Conservation (phyloP, 2,113 vertebrate genomes). For the Perca fluviatilis region DNA sequence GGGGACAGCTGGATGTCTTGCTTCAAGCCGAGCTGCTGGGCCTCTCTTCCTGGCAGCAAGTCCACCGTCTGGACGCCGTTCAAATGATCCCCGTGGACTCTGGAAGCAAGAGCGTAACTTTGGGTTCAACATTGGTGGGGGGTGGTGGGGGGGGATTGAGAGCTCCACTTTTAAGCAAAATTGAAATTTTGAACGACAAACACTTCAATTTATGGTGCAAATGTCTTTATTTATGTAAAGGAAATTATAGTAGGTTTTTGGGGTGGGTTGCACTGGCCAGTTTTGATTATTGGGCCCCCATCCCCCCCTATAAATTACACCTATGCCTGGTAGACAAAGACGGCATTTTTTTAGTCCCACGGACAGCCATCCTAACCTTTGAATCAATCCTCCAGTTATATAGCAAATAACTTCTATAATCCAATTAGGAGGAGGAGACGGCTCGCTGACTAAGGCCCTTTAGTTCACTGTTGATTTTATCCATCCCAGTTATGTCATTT, state of each 20-base stretch:
- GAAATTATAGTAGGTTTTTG: no score
- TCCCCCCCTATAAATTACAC: no score
- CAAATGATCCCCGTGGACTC: constrained; percentile 60
- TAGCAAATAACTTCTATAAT: constrained; percentile 56
- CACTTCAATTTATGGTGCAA: no score
- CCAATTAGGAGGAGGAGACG: constrained; percentile 5
- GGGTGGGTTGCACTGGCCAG: no score
- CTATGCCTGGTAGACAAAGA: constrained; percentile 52
- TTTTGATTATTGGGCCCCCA: no score
- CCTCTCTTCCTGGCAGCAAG: constrained; percentile 62
- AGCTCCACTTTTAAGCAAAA: no score
- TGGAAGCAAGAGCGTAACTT: constrained; percentile 26
- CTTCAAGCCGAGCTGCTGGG: constrained; percentile 57
- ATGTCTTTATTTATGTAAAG: no score
- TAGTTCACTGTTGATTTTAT: constrained; percentile 26
- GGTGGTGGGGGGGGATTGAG: no score
- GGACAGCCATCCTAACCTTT: constrained; percentile 38
- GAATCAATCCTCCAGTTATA: constrained; percentile 44
- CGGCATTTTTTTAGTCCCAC: constrained; percentile 40
- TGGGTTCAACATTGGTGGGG: no score
- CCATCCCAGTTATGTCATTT: constrained; percentile 22
- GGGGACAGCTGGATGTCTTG: constrained; percentile 71
- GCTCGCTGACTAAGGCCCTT: constrained; percentile 14
- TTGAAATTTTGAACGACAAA: no score
- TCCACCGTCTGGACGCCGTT: constrained; percentile 68